These are phyloP conservation scores for Dreissena polymorpha DNA, from an alignment of 1,140 invertebrate species.

Conservation along the genomic window DNA sequence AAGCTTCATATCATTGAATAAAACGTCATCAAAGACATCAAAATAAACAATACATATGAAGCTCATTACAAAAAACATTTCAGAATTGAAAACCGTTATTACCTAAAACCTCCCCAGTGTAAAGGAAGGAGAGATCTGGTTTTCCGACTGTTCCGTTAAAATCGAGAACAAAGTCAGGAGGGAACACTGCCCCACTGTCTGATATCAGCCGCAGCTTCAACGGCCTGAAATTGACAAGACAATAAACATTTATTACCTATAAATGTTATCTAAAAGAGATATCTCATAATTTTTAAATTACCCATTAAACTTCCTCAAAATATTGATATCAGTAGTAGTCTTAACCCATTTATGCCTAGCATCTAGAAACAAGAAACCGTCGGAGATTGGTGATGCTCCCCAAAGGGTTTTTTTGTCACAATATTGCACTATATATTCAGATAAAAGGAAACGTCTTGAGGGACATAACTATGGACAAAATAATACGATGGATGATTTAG, in stretches of 20 bases:
- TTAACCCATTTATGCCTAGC: too few species aligned
- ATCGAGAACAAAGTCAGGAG: constrained; percentile 12
- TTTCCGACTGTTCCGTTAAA: not conserved
- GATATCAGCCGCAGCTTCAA: not conserved
- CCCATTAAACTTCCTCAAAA: too few species aligned
- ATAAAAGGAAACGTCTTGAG: too few species aligned
- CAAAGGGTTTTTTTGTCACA: too few species aligned
- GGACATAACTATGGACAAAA: too few species aligned
- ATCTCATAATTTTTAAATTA: not conserved
- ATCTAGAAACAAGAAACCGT: too few species aligned
- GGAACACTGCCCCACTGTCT: constrained; percentile 22
- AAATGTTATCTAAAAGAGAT: not conserved
- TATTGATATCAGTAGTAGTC: too few species aligned
- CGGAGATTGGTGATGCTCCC: too few species aligned
- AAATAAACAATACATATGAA: not conserved
- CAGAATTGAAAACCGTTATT: not conserved
- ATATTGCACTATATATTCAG: too few species aligned
- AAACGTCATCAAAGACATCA: too few species aligned
- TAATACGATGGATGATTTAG: too few species aligned
- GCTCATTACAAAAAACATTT: not conserved
- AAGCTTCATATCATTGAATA: too few species aligned
- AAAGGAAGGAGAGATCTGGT: constrained; percentile 34
- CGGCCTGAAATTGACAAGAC: not conserved
- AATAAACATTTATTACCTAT: not conserved
- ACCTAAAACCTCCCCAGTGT: constrained; percentile 23